A percentile compares a stretch with the other conserved stretches of the same genome.
Conservation (phyloP, 2,113 vertebrate genomes). For the Bufo bufo region DNA sequence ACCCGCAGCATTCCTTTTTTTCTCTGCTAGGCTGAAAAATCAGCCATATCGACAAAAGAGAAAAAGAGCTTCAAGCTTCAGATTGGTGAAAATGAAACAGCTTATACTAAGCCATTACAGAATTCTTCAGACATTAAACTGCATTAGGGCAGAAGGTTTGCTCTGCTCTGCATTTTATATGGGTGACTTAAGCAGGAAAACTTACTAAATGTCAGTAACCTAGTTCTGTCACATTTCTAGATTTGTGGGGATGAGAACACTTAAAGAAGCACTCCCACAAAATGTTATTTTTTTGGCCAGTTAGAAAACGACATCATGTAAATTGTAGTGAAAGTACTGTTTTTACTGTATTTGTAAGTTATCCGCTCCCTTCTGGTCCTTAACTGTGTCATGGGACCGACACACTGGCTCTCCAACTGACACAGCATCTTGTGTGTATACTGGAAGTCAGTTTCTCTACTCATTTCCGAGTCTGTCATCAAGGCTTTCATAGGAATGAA, state of each 20-base stretch:
- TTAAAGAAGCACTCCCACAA: neutral
- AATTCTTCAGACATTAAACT: constrained; percentile 17
- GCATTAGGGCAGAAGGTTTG: constrained; percentile 27
- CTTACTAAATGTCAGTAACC: neutral
- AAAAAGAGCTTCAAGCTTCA: constrained; percentile 6
- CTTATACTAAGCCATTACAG: constrained; percentile 44
- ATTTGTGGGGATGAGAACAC: neutral
- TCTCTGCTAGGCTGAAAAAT: constrained; percentile 16
- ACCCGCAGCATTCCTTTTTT: neutral
- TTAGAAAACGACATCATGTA: too few species aligned
- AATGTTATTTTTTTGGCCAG: too few species aligned
- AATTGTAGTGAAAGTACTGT: too few species aligned
- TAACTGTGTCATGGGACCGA: too few species aligned
- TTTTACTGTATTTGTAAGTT: too few species aligned
- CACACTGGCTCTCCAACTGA: too few species aligned
- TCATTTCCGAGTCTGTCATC: too few species aligned
- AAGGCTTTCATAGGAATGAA: too few species aligned
- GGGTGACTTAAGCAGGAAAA: neutral
- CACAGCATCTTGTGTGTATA: too few species aligned
- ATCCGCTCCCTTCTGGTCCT: too few species aligned
- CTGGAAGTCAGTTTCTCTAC: too few species aligned
- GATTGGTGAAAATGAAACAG: constrained; percentile 41
- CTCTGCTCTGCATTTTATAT: neutral
- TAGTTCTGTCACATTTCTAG: neutral
- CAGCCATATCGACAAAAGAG: constrained; percentile 27